Evolutionary conservation across 2,888 invertebrate species (phyloP).

Genomic region (Phragmatobia fuliginosa): DNA sequence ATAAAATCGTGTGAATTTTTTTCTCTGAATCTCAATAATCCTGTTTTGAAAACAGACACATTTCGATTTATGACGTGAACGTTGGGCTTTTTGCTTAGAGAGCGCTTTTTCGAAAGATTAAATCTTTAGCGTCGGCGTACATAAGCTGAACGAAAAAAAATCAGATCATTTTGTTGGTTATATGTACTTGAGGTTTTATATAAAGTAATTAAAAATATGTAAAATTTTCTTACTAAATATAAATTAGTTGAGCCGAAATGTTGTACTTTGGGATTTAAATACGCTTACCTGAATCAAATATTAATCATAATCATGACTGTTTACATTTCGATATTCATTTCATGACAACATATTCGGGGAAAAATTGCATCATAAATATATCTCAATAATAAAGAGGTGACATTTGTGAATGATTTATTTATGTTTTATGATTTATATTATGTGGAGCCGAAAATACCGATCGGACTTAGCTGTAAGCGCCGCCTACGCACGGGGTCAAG

Average conservation of each 20-base stretch:
- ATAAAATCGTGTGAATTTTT: constrained; percentile 76
- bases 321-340: constrained; percentile 41
- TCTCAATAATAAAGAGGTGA: constrained; percentile 72
- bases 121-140: constrained; percentile 1
- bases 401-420: constrained; percentile 71
- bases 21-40: constrained; percentile 66
- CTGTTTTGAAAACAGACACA: constrained; percentile 50
- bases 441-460: constrained; percentile 82
- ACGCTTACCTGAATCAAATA: constrained; percentile 31
- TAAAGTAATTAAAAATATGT: neutral
- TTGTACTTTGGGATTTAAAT: constrained; percentile 19
- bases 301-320: constrained; percentile 40
- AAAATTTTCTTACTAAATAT: neutral
- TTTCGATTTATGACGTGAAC: constrained; percentile 53
- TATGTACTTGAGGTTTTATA: too few species aligned
- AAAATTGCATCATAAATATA: constrained; percentile 65
- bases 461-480: constrained; percentile 79
- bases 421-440: constrained; percentile 74
- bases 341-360: constrained; percentile 56
- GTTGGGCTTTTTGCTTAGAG: constrained; percentile 29
- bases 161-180: too few species aligned
- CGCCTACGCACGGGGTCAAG: constrained; percentile 80
- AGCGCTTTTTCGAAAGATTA: neutral
- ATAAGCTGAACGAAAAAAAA: neutral
- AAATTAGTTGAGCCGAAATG: neutral